These are phyloP conservation scores for Oenanthe melanoleuca DNA, from an alignment of 2,113 vertebrate species.

Conservation along the genomic window DNA sequence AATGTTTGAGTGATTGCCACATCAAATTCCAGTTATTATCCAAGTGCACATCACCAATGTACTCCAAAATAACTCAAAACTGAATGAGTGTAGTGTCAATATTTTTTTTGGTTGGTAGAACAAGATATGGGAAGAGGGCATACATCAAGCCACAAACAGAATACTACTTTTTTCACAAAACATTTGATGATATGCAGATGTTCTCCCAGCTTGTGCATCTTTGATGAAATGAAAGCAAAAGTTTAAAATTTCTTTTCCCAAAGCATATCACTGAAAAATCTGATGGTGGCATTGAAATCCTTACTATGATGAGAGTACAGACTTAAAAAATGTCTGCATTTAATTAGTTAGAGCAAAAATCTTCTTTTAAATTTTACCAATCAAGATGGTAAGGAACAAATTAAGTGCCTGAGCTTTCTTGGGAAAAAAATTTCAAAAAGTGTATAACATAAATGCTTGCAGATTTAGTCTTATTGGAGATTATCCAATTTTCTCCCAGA, in stretches of 20 bases:
- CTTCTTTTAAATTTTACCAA: background rate
- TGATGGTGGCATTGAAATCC: background rate
- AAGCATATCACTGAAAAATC: background rate
- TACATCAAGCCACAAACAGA: background rate
- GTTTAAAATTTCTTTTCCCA: background rate
- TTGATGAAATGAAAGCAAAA: background rate
- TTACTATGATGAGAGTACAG: background rate
- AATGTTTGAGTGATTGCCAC: constrained; percentile 8
- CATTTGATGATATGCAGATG: background rate
- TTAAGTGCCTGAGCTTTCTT: background rate
- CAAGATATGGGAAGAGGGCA: background rate
- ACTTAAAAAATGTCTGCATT: background rate
- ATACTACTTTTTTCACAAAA: background rate
- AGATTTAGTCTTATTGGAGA: background rate
- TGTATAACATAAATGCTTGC: background rate
- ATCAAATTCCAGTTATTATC: constrained; percentile 2
- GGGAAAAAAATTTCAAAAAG: rapidly evolving
- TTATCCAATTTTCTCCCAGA: background rate
- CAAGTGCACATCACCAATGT: background rate
- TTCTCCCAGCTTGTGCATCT: background rate
- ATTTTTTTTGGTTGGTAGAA: background rate
- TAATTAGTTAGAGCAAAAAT: background rate
- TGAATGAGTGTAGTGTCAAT: background rate
- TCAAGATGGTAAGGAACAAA: background rate
- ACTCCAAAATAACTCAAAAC: background rate